phyloP scores from a whole-genome alignment of 2,797 vertebrate genomes.

The Pelodytes ibericus region DNA sequence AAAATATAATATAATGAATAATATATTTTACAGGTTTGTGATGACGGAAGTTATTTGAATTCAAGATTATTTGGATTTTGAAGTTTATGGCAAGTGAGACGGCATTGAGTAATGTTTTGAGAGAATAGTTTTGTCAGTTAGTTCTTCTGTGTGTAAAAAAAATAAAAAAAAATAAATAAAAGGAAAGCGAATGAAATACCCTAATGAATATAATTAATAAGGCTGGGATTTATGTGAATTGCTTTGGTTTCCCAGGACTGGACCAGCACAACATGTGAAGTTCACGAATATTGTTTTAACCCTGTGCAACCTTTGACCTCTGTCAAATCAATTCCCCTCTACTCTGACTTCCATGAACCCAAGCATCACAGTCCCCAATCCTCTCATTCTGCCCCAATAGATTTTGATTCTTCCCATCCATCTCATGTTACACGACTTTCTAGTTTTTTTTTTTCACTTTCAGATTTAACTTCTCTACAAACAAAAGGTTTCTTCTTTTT shows the following conservation, averaged over 20 bases:
- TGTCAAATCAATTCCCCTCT: neutral
- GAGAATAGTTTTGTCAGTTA: no score
- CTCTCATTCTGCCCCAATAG: constrained; percentile 45
- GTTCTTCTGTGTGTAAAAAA: no score
- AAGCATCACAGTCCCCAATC: constrained; percentile 21
- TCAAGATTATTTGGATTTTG: no score
- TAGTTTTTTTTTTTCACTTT: constrained; percentile 34
- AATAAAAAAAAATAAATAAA: no score
- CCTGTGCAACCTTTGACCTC: neutral
- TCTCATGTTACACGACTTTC: constrained; percentile 36
- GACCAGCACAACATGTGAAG: neutral
- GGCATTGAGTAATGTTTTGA: no score
- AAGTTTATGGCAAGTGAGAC: no score
- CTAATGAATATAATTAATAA: no score
- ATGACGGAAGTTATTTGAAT: no score
- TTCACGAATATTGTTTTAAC: neutral
- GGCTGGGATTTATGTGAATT: neutral
- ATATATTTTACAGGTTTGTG: no score
- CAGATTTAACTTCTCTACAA: constrained; percentile 27
- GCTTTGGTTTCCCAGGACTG: neutral
- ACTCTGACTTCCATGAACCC: neutral
- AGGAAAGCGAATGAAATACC: no score
- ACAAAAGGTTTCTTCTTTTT: constrained; percentile 33
- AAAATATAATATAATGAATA: no score
- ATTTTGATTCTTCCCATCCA: constrained; percentile 41